Evolutionary conservation across 1,140 invertebrate species (phyloP).

Genomic region (Nomia melanderi): DNA sequence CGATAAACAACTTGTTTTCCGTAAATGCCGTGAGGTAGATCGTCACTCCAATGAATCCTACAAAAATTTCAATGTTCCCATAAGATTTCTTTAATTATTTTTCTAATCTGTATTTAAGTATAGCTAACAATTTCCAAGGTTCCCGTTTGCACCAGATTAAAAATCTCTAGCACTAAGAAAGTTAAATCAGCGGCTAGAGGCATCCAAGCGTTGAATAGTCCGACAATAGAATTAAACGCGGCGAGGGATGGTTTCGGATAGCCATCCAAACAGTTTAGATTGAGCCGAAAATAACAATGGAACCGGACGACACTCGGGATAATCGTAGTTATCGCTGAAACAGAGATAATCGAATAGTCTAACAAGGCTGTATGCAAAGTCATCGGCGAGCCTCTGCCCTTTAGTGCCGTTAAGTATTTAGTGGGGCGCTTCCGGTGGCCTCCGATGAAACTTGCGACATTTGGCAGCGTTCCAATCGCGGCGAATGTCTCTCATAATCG

Average conservation of each 20-base stretch:
- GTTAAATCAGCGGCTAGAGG: background rate
- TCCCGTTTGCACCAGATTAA: no score
- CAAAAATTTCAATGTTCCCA: no score
- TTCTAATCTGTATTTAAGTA: no score
- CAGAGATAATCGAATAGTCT: conserved; percentile 9
- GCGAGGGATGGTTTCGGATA: no score
- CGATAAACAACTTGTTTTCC: no score
- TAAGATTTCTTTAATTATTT: no score
- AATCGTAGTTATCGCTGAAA: background rate
- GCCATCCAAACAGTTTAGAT: background rate
- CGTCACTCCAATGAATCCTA: no score
- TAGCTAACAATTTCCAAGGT: no score
- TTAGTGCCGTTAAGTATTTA: conserved; percentile 30
- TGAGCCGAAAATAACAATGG: no score
- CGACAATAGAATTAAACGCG: background rate
- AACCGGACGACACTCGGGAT: background rate
- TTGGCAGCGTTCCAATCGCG: conserved; percentile 34
- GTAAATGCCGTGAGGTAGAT: no score
- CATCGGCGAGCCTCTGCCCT: no score
- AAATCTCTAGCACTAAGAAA: no score
- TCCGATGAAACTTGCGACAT: conserved; percentile 22
- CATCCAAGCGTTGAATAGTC: background rate
- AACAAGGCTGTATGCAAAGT: conserved; percentile 12
- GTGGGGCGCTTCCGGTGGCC: conserved; percentile 3
- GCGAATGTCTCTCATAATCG: conserved; percentile 24